Percentiles rank a stretch among this genome's conserved stretches.
Evolutionary conservation across 2,113 vertebrate genomes (phyloP).

Genomic region (Python bivittatus): DNA sequence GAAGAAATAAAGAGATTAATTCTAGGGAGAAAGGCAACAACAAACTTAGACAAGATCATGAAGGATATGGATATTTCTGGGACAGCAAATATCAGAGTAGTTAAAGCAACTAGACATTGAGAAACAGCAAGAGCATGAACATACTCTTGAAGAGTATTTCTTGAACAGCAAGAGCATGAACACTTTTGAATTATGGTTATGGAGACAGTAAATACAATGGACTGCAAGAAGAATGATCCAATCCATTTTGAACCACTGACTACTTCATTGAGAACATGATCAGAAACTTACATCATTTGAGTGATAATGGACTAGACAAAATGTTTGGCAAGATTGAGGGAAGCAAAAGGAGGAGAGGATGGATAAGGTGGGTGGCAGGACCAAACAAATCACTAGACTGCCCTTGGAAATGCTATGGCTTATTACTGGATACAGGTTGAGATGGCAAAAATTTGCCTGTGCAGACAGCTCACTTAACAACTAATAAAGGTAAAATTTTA

Average conservation of each 20-base stretch:
- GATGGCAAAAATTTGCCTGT: neutral
- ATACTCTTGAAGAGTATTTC: too few species aligned
- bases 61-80: neutral
- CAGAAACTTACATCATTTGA: neutral
- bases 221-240: neutral
- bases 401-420: neutral
- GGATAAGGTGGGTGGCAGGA: neutral
- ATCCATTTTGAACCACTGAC: neutral
- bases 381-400: neutral
- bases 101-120: neutral
- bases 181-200: neutral
- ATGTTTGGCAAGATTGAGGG: neutral
- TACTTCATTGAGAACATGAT: neutral
- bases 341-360: neutral
- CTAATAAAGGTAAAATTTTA: neutral
- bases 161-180: neutral
- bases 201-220: neutral
- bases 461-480: neutral
- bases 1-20: neutral
- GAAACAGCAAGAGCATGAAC: neutral
- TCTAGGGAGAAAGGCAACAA: neutral
- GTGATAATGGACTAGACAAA: neutral
- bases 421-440: neutral
- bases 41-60: neutral
- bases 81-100: neutral